These are phyloP conservation scores for Hipparchia semele DNA, from an alignment of 2,888 invertebrate genomes.

Conservation along the genomic window DNA sequence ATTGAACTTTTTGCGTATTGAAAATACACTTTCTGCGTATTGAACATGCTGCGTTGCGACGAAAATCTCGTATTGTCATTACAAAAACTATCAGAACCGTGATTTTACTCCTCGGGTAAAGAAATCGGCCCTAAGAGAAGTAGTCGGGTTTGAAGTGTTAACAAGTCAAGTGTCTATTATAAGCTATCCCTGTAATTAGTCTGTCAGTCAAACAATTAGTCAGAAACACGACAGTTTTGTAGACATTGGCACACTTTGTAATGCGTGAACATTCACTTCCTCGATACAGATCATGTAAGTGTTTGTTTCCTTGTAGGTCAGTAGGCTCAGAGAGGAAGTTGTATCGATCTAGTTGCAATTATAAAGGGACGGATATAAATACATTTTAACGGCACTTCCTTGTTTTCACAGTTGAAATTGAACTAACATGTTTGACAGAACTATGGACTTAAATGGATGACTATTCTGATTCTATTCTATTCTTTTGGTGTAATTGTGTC, in stretches of 20 bases:
- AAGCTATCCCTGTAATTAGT: neutral
- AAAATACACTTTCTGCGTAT: too few relatives aligned
- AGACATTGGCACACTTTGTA: neutral
- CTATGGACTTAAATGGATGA: too few relatives aligned
- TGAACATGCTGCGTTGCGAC: too few relatives aligned
- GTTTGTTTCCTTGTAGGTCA: constrained; percentile 29
- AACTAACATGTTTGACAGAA: neutral
- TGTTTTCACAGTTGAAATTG: neutral
- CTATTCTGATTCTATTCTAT: too few relatives aligned
- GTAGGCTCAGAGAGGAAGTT: constrained; percentile 28
- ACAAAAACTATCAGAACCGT: too few relatives aligned
- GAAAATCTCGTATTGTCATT: too few relatives aligned
- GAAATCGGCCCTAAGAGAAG: too few relatives aligned
- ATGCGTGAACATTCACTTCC: constrained; percentile 34
- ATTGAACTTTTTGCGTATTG: too few relatives aligned
- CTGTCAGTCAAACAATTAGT: neutral
- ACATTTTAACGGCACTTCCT: constrained; percentile 4
- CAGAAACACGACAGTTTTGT: neutral
- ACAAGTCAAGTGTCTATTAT: too few relatives aligned
- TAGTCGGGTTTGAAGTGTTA: too few relatives aligned
- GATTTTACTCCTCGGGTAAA: too few relatives aligned
- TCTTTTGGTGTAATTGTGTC: too few relatives aligned
- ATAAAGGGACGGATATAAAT: constrained; percentile 10
- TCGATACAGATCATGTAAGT: constrained; percentile 16
- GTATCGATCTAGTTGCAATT: constrained; percentile 7